Conservation (phyloP, 2,113 vertebrate genomes). For the Silurus asotus region DNA sequence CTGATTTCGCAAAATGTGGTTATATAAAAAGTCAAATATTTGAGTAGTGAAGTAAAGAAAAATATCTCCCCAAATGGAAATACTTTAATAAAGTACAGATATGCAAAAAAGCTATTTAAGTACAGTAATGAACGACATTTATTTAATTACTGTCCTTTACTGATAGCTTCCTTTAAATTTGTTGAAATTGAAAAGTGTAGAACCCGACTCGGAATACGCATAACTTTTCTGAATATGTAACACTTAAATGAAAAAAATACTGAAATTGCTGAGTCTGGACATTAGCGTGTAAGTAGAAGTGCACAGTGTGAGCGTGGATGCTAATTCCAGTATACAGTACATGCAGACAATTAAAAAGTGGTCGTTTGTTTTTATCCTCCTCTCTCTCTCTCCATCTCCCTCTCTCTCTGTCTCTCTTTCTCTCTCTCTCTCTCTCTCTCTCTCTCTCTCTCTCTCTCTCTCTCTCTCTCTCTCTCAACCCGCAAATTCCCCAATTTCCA, state of each 20-base stretch:
- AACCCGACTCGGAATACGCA: neutral
- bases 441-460: conserved; percentile 21
- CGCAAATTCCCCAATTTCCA: conserved; percentile 62
- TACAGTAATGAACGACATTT: too few species aligned
- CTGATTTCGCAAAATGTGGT: too few species aligned
- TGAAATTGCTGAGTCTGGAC: neutral
- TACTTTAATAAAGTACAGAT: too few species aligned
- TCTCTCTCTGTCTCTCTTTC: conserved; percentile 21
- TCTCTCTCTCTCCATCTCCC: neutral
- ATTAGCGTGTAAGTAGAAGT: neutral
- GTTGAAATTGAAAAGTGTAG: too few species aligned
- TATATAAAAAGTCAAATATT: too few species aligned
- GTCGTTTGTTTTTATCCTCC: conserved; percentile 63
- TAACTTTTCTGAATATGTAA: neutral
- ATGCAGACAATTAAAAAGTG: conserved; percentile 61
- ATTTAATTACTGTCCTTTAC: too few species aligned
- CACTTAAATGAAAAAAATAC: neutral
- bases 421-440: neutral
- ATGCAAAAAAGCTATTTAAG: too few species aligned
- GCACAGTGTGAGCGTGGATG: neutral
- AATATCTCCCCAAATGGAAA: too few species aligned
- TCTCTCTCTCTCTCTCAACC: neutral
- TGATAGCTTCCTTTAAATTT: too few species aligned
- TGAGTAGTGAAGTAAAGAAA: too few species aligned
- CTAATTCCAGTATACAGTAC: conserved; percentile 14